Evolutionary conservation across 64 coral and sea anemone genomes (phyloP), one percentile per base, ranked within the genome.

Genomic region (Pocillopora damicornis): DNA sequence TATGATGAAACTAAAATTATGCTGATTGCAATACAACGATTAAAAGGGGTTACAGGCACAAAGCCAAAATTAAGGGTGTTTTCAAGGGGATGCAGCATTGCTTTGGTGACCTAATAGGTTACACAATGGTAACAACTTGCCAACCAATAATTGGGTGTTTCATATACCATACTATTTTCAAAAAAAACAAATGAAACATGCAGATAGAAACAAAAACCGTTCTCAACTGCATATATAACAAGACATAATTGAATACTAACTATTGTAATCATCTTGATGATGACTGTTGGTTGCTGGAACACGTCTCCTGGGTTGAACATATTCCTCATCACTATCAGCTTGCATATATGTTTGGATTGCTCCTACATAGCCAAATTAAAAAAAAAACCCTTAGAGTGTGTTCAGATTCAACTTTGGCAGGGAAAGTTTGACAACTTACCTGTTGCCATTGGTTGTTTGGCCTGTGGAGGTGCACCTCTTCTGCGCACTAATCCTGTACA

Each of bases 281-380:
- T 20, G 37, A 35, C 26, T 85, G 16, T 20, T 13, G 57, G 80
- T 63, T 2, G 81, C 45, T 42, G 81, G 11, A 18, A 67, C 38
- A 14, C 63, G 65, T 72, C 45, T 67, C 57, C 81, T 73, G 42
- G 81, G 81, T 15, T 85, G 81, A 23, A 71, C 81, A 85, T 82
- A 26, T 82, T 73, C 81, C 42, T 85, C 81, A 11, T 72, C 81
- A 72, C 57, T 51, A 15, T 85, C 65, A 72, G 26, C 81, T 37
- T 72, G 20, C 1, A 63, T 30, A 71, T 36, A 63, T 23, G 17
- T 18, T 18, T 65, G 9, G 10, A 22, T n/a, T 42, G n/a, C 51
- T 22, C 14, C 30, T 60, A 63, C 61, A 63, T n/a, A 30, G n/a
- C n/a, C 11, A n/a, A n/a, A 67, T 16, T 11, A 8, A n/a, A n/a